Evolutionary conservation across 2,888 invertebrate species (phyloP).

Genomic region (Cheilosia vulpina): DNA sequence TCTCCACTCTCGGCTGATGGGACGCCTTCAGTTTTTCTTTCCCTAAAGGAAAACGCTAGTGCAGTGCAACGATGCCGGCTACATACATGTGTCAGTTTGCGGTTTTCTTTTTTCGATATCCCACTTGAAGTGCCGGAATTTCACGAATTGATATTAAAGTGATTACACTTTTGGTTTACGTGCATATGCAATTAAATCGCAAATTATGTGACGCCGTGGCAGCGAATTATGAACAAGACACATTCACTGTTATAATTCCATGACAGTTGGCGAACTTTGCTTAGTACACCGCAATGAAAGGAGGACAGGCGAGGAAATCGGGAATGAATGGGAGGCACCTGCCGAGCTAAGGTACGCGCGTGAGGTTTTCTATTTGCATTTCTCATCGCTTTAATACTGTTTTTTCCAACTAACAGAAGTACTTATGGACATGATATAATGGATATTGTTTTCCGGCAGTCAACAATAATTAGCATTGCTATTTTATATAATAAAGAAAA

Average conservation of each 20-base stretch:
- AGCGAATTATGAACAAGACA: constrained; percentile 25
- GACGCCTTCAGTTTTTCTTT: constrained; percentile 45
- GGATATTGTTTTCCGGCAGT: too few relatives aligned
- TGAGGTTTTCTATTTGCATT: too few relatives aligned
- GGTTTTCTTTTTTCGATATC: constrained; percentile 31
- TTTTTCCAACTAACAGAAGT: too few relatives aligned
- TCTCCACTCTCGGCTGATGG: constrained; percentile 29
- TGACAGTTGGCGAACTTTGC: constrained; percentile 15
- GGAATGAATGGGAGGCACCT: too few relatives aligned
- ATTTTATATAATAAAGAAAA: too few relatives aligned
- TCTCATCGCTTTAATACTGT: too few relatives aligned
- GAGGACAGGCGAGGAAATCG: not conserved
- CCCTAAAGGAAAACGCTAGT: constrained; percentile 39
- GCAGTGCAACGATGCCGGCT: not conserved
- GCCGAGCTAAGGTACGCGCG: too few relatives aligned
- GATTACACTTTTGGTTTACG: constrained; percentile 29
- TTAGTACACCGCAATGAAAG: constrained; percentile 1
- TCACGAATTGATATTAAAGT: constrained; percentile 38
- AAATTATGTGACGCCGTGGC: constrained; percentile 28
- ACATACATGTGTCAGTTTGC: not conserved
- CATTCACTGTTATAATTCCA: constrained; percentile 11
- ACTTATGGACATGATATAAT: too few relatives aligned
- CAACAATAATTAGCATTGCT: too few relatives aligned
- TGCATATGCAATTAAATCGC: constrained; percentile 44
- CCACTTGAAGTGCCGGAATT: constrained; percentile 42